These are phyloP conservation scores for Catharus ustulatus DNA, from an alignment of 2,797 vertebrate genomes.

Conservation along the genomic window DNA sequence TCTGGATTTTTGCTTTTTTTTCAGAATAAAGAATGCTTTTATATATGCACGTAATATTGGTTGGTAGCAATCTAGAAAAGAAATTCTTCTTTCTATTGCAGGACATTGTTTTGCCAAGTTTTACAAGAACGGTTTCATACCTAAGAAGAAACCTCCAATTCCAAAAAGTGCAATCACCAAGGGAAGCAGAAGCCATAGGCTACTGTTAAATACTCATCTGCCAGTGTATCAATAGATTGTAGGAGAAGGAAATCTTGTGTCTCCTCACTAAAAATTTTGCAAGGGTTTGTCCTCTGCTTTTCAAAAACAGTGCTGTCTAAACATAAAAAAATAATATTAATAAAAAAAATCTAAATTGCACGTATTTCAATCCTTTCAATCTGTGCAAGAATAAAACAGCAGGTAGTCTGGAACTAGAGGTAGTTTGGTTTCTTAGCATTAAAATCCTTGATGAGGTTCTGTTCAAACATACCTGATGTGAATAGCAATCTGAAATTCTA, in stretches of 20 bases:
- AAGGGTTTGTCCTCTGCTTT: not conserved
- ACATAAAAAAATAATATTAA: not conserved
- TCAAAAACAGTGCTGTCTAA: not conserved
- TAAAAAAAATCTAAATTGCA: not conserved
- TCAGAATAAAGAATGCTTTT: not conserved
- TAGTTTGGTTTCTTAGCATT: not conserved
- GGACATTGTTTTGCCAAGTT: not conserved
- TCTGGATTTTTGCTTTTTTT: fast-evolving
- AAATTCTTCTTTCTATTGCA: not conserved
- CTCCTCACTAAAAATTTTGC: not conserved
- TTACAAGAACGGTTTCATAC: not conserved
- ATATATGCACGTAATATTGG: not conserved
- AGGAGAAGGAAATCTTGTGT: not conserved
- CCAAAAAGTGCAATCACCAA: not conserved
- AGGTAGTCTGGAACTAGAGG: not conserved
- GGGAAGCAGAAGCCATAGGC: not conserved
- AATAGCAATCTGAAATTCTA: not conserved
- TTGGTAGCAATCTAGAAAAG: not conserved
- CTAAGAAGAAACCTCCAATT: not conserved
- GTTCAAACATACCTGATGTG: not conserved
- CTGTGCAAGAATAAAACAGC: not conserved
- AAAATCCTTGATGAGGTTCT: not conserved
- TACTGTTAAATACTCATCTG: not conserved
- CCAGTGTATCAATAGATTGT: not conserved
- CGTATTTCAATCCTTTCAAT: not conserved